These are phyloP conservation scores for Drosophila pseudoobscura DNA, from an alignment of 1,140 invertebrate species.

Conservation along the genomic window DNA sequence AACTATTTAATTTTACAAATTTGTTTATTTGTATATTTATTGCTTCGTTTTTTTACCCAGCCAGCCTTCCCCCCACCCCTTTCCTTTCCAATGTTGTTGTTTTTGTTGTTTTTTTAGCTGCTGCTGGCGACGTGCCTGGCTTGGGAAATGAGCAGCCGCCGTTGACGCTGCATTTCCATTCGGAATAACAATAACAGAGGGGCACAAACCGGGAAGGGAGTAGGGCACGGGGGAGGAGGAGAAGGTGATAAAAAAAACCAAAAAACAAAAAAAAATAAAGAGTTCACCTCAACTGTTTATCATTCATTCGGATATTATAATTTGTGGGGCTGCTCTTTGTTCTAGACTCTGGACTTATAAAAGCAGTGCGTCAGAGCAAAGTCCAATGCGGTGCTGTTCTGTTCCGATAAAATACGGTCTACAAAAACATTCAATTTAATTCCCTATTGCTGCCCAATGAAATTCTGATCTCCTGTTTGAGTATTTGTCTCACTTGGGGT, in stretches of 20 bases:
- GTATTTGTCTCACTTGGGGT: too few species aligned
- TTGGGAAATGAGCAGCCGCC: slow-evolving; percentile 55
- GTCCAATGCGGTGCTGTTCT: slow-evolving; percentile 18
- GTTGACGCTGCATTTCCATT: slow-evolving; percentile 53
- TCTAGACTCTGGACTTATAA: slow-evolving; percentile 15
- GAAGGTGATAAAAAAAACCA: slow-evolving; percentile 1
- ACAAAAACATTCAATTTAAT: too few species aligned
- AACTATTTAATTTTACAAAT: slow-evolving; percentile 65
- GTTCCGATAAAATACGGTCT: slow-evolving; percentile 3
- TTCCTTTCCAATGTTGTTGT: slow-evolving; percentile 15
- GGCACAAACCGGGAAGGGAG: slow-evolving; percentile 2
- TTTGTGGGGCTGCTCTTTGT: slow-evolving; percentile 19
- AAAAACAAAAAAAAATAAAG: slow-evolving; percentile 6
- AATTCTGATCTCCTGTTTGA: too few species aligned
- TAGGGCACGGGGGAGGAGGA: too few species aligned
- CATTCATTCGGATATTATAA: slow-evolving; percentile 48
- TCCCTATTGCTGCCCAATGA: too few species aligned
- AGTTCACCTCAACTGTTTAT: slow-evolving; percentile 59
- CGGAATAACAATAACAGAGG: slow-evolving; percentile 47
- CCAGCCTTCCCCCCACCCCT: not conserved
- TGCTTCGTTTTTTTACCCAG: slow-evolving; percentile 16
- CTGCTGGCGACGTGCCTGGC: slow-evolving; percentile 47
- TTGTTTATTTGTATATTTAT: slow-evolving; percentile 59
- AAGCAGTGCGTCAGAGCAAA: slow-evolving; percentile 39
- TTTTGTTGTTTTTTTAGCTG: slow-evolving; percentile 15